Conservation (phyloP, 2,888 invertebrate genomes). For the Clostera curtula region DNA sequence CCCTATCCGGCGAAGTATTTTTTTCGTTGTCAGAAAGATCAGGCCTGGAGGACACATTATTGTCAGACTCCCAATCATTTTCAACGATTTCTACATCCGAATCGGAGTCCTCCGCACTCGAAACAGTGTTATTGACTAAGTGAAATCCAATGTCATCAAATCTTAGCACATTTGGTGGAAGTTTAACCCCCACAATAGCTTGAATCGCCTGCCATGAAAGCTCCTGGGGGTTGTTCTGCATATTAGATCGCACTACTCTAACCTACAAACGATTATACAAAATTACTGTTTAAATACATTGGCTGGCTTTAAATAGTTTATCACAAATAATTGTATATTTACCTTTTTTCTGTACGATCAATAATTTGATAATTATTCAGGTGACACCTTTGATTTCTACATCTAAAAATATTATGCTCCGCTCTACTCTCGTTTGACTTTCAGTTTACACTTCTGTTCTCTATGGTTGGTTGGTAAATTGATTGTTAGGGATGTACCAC, state of each 20-base stretch:
- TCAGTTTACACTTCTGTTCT: neutral
- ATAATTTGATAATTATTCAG: conserved; percentile 45
- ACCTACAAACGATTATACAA: conserved; percentile 71
- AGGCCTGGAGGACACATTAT: conserved; percentile 61
- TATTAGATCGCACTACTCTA: conserved; percentile 74
- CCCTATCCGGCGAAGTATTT: conserved; percentile 56
- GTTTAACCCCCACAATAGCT: conserved; percentile 73
- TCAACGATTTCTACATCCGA: conserved; percentile 72
- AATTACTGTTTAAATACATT: conserved; percentile 48
- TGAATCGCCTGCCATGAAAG: conserved; percentile 76
- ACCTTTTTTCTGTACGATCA: conserved; percentile 59
- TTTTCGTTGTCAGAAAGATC: conserved; percentile 69
- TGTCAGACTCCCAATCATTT: conserved; percentile 70
- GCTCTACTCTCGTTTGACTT: neutral
- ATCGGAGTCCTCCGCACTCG: conserved; percentile 67
- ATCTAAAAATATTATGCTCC: conserved; percentile 74
- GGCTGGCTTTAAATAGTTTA: conserved; percentile 17
- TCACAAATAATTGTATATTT: conserved; percentile 33
- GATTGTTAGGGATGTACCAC: no score
- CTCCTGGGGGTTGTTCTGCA: conserved; percentile 76
- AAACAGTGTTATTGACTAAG: conserved; percentile 60
- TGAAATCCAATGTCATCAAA: conserved; percentile 72
- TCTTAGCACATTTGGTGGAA: conserved; percentile 68
- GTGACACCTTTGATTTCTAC: conserved; percentile 70
- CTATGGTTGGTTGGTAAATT: no score